These are phyloP conservation scores for Actenoides hombroni DNA, from an alignment of 2,113 vertebrate genomes.

Conservation along the genomic window DNA sequence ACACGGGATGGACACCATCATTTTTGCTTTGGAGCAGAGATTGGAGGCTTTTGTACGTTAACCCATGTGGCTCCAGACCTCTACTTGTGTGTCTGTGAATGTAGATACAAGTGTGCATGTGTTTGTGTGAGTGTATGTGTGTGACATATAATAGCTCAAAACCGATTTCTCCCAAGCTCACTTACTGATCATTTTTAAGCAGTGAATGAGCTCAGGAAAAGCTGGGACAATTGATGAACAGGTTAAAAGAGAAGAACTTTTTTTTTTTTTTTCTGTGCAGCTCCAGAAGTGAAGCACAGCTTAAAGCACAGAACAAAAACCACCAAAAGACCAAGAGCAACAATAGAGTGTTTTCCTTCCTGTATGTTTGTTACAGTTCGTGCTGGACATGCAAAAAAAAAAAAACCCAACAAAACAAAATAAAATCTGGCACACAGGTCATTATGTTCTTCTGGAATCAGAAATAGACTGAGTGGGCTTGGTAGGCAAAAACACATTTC, in stretches of 20 bases:
- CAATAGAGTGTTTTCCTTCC: constrained; percentile 56
- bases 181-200: background rate
- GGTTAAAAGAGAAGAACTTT: background rate
- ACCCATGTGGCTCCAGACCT: background rate
- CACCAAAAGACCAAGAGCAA: constrained; percentile 29
- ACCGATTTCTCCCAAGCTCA: background rate
- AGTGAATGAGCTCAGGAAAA: background rate
- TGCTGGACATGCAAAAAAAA: constrained; percentile 30
- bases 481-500: constrained; percentile 62
- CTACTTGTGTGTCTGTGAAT: background rate
- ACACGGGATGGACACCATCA: background rate
- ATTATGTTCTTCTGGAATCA: constrained; percentile 53
- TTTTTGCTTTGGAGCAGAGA: background rate
- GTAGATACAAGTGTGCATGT: background rate
- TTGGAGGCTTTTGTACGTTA: background rate
- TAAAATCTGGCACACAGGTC: constrained; percentile 56
- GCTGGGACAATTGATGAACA: background rate
- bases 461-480: constrained; percentile 64
- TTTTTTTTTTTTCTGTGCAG: background rate
- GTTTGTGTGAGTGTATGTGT: background rate
- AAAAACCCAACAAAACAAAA: background rate
- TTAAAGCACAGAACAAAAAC: constrained; percentile 26
- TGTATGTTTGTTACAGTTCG: constrained; percentile 45
- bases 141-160: background rate
- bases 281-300: background rate